Base-by-base conservation (phyloP, 2,888 invertebrate genomes). In the Chrysolina americana region DNA sequence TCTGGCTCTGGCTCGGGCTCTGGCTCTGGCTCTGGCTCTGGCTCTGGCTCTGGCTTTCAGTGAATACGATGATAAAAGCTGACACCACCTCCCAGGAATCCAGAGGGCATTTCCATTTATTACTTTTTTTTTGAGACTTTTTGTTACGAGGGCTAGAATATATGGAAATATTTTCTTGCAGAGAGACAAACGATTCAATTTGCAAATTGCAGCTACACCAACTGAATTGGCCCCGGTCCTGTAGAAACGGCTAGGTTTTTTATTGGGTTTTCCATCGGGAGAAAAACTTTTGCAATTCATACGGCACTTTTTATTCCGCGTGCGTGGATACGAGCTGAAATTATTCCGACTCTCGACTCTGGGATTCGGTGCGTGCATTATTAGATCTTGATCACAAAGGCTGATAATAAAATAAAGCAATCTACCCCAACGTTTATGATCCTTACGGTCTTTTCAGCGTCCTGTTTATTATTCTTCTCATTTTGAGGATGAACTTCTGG, bases 371-470 rank as follows among this genome's bases (percentile, higher is more conserved):
- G 68, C 63, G 69, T 74, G 72, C 74, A 74, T 75, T 77, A 77
- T 75, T 75, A 75, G 73, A 71, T 64, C 71, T 70, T 69, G 73
- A 75, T 75, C 72, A 70, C 77, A 69, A 75, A 74, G 75, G 63
- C 77, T 65, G 70, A 77, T 73, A 74, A 77, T 77, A 77, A 77
- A 77, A 77, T 75, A 77, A 74, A 75, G 77, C 75, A 70, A 74
- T 74, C 70, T 65, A 65, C 68, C 68, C 68, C 50, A 68, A 71
- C 75, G 70, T 77, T 77, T 75, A 73, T 74, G 66, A 70, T 64
- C 62, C 59, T 71, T 44, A 70, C 62, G 74, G 71, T 71, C 77
- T 56, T 70, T 73, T 73, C 70, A 65, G 56, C 50, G 59, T 17
- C 62, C 74, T 65, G 70, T 74, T 74, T 74, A 74, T 70, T 74